Base-by-base conservation (phyloP, 2,888 invertebrate species). In the Microctonus aethiopoides region DNA sequence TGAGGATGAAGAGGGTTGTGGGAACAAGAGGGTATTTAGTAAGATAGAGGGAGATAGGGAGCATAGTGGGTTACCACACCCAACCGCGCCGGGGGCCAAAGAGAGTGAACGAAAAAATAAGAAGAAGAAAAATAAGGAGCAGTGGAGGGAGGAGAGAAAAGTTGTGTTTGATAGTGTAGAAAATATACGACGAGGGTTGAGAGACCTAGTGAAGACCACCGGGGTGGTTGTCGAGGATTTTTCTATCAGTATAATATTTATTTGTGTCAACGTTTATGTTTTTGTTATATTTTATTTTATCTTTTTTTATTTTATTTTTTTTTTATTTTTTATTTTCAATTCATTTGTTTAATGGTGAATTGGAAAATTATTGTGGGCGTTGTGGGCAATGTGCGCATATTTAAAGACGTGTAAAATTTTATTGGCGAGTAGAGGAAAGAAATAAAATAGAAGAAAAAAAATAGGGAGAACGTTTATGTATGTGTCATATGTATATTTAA, bases 41-140 rank as follows among this genome's bases (percentile, higher is more conserved):
- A 26, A 39, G 62, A 26, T 36, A 51, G 59, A 52, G 63, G 26
- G 71, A 76, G 75, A 70, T 75, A 78, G 76, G 68, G 71, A 71
- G 71, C 74, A 74, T 80, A 81, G 80, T 81, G 82, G 81, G 81
- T 85, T 83, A 86, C 85, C 86, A 86, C 85, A 85, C 86, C 86
- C 86, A 85, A 85, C 80, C 80, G 80, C 77, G 78, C 78, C 79
- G 80, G 78, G 77, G 77, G 78, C 75, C 79, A 79, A 80, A 46
- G 6, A 1, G 46, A 16, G 80, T 76, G 79, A 79, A 78, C 80
- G 79, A 79, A 77, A 77, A 68, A 63, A 77, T 75, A 76, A 76
- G 73, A 74, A n/a, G n/a, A n/a, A n/a, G n/a, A n/a, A n/a, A n/a
- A n/a, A n/a, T n/a, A n/a, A n/a, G n/a, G n/a, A n/a, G n/a, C n/a